Evolutionary conservation across 2,113 vertebrate species (phyloP).

Genomic region (Cynocephalus volans): DNA sequence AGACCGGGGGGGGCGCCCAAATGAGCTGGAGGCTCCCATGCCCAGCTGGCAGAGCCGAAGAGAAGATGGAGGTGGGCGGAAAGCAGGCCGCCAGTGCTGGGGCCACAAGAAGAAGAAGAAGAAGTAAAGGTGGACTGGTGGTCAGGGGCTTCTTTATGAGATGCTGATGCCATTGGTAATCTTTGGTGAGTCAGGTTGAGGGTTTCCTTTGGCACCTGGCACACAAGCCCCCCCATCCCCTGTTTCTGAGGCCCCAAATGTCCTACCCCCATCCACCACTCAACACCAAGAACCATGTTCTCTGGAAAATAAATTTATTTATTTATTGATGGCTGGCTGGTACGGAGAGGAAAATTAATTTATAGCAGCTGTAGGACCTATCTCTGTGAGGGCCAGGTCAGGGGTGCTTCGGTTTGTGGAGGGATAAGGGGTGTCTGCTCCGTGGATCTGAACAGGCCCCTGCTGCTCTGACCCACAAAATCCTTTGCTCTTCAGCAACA

Average conservation of each 20-base stretch:
- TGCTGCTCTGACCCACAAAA: conserved; percentile 26
- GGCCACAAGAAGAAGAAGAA: conserved; percentile 83
- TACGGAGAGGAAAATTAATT: conserved; percentile 26
- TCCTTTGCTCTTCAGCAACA: conserved; percentile 31
- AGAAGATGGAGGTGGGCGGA: conserved; percentile 78
- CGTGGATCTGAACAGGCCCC: neutral
- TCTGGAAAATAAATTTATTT: conserved; percentile 80
- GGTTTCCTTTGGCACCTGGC: neutral
- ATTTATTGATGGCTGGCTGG: too few relatives aligned
- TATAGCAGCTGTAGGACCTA: neutral
- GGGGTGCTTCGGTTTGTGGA: neutral
- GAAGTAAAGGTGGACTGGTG: conserved; percentile 76
- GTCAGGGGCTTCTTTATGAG: fast-evolving
- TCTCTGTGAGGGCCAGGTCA: neutral
- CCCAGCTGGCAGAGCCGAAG: conserved; percentile 90
- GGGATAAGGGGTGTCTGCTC: neutral
- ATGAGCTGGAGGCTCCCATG: conserved; percentile 94
- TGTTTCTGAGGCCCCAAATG: neutral
- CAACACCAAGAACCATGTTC: conserved; percentile 15
- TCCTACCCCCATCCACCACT: neutral
- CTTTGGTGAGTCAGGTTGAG: neutral
- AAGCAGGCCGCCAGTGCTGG: conserved; percentile 72
- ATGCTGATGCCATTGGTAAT: neutral
- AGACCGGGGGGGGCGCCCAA: conserved; percentile 93
- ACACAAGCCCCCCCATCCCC: neutral